Percentiles rank a stretch among this genome's conserved stretches.
These are phyloP conservation scores for Temnothorax curvispinosus DNA, from an alignment of 1,140 invertebrate species.

Conservation along the genomic window DNA sequence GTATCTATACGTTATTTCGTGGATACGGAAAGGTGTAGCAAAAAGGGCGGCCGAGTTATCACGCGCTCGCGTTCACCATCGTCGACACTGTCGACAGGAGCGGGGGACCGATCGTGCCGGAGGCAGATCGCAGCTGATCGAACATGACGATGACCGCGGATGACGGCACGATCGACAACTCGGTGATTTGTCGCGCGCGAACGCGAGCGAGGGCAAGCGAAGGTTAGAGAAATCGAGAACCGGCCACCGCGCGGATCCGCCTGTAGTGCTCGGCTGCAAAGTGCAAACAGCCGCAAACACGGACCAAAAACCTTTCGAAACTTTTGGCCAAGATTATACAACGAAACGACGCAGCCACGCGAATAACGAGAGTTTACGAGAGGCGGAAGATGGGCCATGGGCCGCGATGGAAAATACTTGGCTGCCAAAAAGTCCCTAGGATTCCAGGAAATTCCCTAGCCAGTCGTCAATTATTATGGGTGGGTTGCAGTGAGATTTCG, in stretches of 20 bases:
- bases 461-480: too few species aligned
- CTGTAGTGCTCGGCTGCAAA: neutral
- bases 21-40: neutral
- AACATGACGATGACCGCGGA: neutral
- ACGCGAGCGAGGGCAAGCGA: neutral
- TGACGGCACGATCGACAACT: neutral
- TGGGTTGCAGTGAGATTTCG: too few species aligned
- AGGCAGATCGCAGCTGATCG: neutral
- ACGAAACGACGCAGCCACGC: too few species aligned
- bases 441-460: too few species aligned
- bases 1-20: neutral
- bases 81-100: too few species aligned
- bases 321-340: neutral
- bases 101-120: neutral
- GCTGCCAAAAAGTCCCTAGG: too few species aligned
- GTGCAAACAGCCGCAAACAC: neutral
- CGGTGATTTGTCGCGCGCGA: too few species aligned
- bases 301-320: neutral
- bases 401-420: too few species aligned
- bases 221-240: constrained; percentile 16
- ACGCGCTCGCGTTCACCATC: neutral
- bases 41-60: constrained; percentile 10
- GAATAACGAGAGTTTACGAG: too few species aligned
- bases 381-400: too few species aligned
- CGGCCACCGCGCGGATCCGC: neutral